Percentiles rank a stretch among this genome's conserved stretches.
phyloP scores from a whole-genome alignment of 2,797 vertebrate genomes.

The Hydrophis major region DNA sequence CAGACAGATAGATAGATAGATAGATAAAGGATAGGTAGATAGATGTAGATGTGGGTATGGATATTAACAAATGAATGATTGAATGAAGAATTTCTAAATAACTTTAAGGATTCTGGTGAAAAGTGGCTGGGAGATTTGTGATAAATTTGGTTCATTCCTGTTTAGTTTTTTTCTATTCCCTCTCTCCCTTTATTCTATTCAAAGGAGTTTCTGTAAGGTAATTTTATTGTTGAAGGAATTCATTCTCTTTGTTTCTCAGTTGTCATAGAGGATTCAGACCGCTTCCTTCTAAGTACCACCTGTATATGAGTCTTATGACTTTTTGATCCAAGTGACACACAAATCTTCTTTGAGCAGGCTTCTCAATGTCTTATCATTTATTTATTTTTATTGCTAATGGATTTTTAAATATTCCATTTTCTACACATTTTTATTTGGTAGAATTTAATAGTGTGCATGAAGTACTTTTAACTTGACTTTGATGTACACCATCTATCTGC shows the following conservation, averaged over 20 bases:
- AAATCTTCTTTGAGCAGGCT: constrained; percentile 43
- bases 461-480: constrained; percentile 64
- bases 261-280: neutral
- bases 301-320: constrained; percentile 28
- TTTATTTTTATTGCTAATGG: constrained; percentile 58
- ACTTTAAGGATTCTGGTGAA: neutral
- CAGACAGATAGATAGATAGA: too few species aligned
- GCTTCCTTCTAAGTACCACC: neutral
- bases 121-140: neutral
- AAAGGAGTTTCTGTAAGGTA: neutral
- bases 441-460: constrained; percentile 48
- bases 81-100: neutral
- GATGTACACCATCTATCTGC: constrained; percentile 56
- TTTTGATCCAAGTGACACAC: constrained; percentile 39
- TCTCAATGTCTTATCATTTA: constrained; percentile 48
- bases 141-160: neutral
- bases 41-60: too few species aligned
- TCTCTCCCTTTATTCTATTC: neutral
- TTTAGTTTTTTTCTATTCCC: neutral
- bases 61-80: neutral
- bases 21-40: neutral
- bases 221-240: constrained; percentile 15
- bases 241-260: neutral
- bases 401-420: constrained; percentile 62
- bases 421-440: constrained; percentile 57